Evolutionary conservation across 2,888 invertebrate genomes (phyloP).

Genomic region (Pyralis farinalis): DNA sequence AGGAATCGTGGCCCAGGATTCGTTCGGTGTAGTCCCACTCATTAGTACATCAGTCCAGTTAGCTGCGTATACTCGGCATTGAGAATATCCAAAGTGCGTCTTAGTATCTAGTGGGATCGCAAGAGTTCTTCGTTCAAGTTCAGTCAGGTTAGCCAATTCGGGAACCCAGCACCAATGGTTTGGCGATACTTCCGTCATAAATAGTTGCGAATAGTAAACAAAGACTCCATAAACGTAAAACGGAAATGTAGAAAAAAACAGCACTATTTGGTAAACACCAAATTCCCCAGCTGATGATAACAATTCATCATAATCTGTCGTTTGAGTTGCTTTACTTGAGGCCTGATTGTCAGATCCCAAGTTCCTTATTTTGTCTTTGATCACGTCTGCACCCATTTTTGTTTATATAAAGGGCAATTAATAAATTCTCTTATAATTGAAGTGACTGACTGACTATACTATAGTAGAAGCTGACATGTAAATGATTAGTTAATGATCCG

Average conservation of each 20-base stretch:
- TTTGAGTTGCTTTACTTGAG: slow-evolving; percentile 6
- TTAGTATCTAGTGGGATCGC: slow-evolving; percentile 35
- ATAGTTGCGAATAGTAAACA: slow-evolving; percentile 40
- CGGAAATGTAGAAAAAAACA: slow-evolving; percentile 38
- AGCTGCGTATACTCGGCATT: slow-evolving; percentile 38
- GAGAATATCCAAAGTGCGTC: slow-evolving; percentile 44
- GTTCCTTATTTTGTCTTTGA: slow-evolving; percentile 1
- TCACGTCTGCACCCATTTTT: slow-evolving; percentile 15
- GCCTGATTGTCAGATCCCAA: slow-evolving; percentile 2
- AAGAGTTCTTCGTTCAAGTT: slow-evolving; percentile 32
- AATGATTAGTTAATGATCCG: slow-evolving; percentile 1
- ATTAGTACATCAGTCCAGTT: slow-evolving; percentile 48
- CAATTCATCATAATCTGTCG: slow-evolving; percentile 33
- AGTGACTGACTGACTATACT: not conserved
- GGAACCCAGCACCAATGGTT: slow-evolving; percentile 49
- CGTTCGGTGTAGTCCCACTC: slow-evolving; percentile 30
- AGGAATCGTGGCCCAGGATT: slow-evolving; percentile 36
- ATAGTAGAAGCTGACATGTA: not conserved
- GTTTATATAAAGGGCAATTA: not conserved
- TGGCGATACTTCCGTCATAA: slow-evolving; percentile 42
- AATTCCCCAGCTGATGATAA: slow-evolving; percentile 41
- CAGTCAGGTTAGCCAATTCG: slow-evolving; percentile 39
- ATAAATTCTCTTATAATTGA: not conserved
- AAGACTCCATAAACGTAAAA: slow-evolving; percentile 41
- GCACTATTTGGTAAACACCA: slow-evolving; percentile 36